Conservation (phyloP, 2,113 vertebrate species). For the Onychostruthus taczanowskii region DNA sequence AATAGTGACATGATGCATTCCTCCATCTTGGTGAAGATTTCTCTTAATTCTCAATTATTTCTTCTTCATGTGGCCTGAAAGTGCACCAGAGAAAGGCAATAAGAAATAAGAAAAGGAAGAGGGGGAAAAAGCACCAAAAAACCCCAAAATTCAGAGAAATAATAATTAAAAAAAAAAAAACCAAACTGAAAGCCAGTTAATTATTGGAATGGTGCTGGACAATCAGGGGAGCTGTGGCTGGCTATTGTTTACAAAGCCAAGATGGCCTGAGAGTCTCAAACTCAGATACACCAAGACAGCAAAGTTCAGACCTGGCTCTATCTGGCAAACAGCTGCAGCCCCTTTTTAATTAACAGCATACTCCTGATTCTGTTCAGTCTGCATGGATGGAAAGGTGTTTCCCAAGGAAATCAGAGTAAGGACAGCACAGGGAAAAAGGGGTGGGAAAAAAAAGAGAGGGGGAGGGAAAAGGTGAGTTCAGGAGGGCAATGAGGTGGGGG, state of each 20-base stretch:
- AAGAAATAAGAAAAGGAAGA: neutral
- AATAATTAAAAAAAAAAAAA: neutral
- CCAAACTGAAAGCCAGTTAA: neutral
- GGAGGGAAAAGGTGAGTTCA: conserved; percentile 69
- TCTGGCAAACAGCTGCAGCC: conserved; percentile 29
- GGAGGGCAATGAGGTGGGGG: conserved; percentile 76
- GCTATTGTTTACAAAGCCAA: conserved; percentile 14
- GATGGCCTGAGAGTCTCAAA: neutral
- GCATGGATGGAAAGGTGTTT: conserved; percentile 66
- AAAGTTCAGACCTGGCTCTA: conserved; percentile 10
- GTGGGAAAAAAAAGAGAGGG: neutral
- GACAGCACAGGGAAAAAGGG: conserved; percentile 26
- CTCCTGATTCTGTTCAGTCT: conserved; percentile 47
- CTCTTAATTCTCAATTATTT: neutral
- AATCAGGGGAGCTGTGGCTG: conserved; percentile 15
- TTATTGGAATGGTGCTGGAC: neutral
- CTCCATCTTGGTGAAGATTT: neutral
- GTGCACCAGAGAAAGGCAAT: neutral
- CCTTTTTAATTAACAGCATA: conserved; percentile 69
- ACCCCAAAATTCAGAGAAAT: neutral
- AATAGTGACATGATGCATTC: neutral
- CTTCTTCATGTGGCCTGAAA: neutral
- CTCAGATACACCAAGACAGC: neutral
- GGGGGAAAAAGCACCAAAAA: accelerated
- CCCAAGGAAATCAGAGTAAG: conserved; percentile 72